A percentile compares a stretch with the other conserved stretches of the same genome.
These are phyloP conservation scores for Capitulum mitella DNA, from an alignment of 2,888 invertebrate genomes.

Conservation along the genomic window DNA sequence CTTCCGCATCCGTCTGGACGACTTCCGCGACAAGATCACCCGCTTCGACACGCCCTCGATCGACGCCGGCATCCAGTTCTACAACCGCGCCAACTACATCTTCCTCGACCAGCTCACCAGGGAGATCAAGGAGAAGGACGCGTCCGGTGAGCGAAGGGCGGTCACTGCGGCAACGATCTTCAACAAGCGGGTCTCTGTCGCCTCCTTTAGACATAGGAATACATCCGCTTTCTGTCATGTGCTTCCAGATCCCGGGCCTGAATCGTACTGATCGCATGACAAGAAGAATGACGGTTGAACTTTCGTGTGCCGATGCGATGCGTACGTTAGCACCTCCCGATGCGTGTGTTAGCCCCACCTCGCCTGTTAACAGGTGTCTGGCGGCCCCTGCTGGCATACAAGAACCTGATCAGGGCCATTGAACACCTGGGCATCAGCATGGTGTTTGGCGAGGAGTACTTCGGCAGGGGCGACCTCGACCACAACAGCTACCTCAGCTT, in stretches of 20 bases:
- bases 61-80: constrained; percentile 40
- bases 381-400: constrained; percentile 45
- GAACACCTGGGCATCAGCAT: constrained; percentile 46
- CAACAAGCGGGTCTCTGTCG: no score
- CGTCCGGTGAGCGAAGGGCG: not conserved
- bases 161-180: no score
- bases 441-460: constrained; percentile 46
- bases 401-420: constrained; percentile 46
- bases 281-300: no score
- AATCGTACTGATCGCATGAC: no score
- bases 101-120: constrained; percentile 40
- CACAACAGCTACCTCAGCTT: constrained; percentile 42
- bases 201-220: no score
- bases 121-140: constrained; percentile 11
- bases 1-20: constrained; percentile 32
- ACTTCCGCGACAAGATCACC: constrained; percentile 32
- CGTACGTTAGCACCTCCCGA: no score
- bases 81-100: constrained; percentile 41
- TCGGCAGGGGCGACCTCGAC: constrained; percentile 42
- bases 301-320: no score
- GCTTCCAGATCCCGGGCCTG: no score
- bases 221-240: no score
- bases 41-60: constrained; percentile 31
- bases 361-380: not conserved
- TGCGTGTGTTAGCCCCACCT: not conserved